These are phyloP conservation scores for Scalopus aquaticus DNA, from an alignment of 2,113 vertebrate genomes.

Conservation along the genomic window DNA sequence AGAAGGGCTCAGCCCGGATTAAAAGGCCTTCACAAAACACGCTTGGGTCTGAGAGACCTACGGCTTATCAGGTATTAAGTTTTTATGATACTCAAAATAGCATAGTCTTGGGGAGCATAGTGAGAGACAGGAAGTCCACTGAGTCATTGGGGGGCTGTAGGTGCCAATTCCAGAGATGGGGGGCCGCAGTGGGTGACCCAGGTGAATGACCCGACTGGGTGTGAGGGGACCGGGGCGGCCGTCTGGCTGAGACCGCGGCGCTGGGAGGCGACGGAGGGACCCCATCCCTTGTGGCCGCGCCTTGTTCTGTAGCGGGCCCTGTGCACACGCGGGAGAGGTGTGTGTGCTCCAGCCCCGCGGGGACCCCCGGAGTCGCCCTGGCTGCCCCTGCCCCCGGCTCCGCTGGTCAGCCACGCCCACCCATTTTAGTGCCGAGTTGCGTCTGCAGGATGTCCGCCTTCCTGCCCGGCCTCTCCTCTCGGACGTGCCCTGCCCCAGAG, in stretches of 20 bases:
- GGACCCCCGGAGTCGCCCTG: background rate
- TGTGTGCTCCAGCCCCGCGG: too few species aligned
- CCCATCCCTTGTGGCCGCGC: background rate
- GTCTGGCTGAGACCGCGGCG: background rate
- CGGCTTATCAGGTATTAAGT: constrained; percentile 87
- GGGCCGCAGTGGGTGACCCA: background rate
- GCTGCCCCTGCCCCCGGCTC: background rate
- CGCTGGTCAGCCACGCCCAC: background rate
- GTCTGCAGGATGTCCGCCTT: background rate
- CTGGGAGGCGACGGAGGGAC: too few species aligned
- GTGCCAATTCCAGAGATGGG: too few species aligned
- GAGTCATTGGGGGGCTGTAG: background rate
- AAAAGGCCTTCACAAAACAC: constrained; percentile 77
- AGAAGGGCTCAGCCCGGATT: constrained; percentile 56
- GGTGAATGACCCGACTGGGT: background rate
- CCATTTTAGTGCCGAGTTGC: background rate
- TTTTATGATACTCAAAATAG: background rate
- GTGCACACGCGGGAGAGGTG: too few species aligned
- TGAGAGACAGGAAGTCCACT: background rate
- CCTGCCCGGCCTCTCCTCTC: background rate
- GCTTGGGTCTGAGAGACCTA: constrained; percentile 70
- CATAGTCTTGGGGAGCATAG: background rate
- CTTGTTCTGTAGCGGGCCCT: too few species aligned
- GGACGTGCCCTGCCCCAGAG: background rate
- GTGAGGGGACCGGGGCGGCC: background rate